Conservation (phyloP, 2,888 invertebrate species). For the Eristalinus aeneus region DNA sequence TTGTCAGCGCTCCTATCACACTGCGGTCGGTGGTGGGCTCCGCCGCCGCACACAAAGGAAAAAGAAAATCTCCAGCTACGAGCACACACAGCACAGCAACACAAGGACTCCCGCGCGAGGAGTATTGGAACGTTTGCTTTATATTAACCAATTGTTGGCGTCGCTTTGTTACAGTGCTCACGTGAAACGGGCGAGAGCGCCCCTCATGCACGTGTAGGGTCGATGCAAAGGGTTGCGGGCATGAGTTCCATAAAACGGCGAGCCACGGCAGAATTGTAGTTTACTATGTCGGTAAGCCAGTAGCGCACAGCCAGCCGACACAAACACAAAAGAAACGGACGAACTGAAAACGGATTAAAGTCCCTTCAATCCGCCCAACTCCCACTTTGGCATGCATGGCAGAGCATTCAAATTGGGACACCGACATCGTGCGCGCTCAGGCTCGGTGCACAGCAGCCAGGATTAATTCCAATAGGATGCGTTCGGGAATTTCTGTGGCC, state of each 20-base stretch:
- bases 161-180: slow-evolving; percentile 5
- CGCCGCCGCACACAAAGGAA: not conserved
- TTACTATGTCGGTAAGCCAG: slow-evolving; percentile 30
- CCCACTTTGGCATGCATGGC: slow-evolving; percentile 2
- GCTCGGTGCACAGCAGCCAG: not conserved
- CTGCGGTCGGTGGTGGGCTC: slow-evolving; percentile 10
- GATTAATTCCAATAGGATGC: slow-evolving; percentile 34
- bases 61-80: not conserved
- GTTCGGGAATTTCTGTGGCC: not conserved
- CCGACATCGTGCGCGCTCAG: not conserved
- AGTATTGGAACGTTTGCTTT: slow-evolving; percentile 34
- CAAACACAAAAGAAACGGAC: not conserved
- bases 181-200: slow-evolving; percentile 16
- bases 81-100: not conserved
- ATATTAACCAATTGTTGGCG: slow-evolving; percentile 34
- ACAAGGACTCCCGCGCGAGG: not conserved
- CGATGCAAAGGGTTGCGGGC: not conserved
- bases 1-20: slow-evolving; percentile 33
- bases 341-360: not conserved
- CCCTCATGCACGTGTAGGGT: not conserved
- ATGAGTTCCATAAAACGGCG: not conserved
- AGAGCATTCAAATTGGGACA: slow-evolving; percentile 28
- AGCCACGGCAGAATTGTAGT: slow-evolving; percentile 14
- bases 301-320: not conserved
- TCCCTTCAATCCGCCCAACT: not conserved